A percentile compares a stretch with the other conserved stretches of the same genome.
Evolutionary conservation across 2,797 vertebrate species (phyloP).

Genomic region (Meda fulgida): DNA sequence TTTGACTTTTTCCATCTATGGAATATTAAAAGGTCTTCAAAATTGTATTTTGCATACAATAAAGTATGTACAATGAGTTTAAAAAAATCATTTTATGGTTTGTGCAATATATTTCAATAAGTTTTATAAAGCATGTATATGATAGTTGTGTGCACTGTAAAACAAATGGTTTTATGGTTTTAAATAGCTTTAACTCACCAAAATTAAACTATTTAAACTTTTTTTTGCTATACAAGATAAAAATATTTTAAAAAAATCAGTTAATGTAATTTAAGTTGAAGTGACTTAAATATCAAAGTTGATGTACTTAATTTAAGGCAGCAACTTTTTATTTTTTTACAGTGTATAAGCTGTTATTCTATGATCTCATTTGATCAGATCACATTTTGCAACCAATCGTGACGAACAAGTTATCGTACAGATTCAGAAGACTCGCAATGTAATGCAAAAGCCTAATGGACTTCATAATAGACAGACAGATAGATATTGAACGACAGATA

Average conservation of each 20-base stretch:
- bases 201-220: too few species aligned
- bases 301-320: too few species aligned
- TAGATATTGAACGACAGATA: too few species aligned
- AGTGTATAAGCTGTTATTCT: too few species aligned
- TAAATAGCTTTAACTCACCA: too few species aligned
- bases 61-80: not conserved
- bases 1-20: not conserved
- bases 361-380: not conserved
- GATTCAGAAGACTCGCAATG: not conserved
- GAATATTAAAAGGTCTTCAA: not conserved
- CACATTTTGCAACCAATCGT: not conserved
- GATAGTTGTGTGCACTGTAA: not conserved
- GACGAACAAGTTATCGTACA: too few species aligned
- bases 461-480: not conserved
- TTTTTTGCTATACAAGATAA: too few species aligned
- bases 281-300: too few species aligned
- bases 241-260: too few species aligned
- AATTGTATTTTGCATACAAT: not conserved
- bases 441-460: not conserved
- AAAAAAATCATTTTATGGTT: not conserved
- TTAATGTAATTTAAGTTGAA: too few species aligned
- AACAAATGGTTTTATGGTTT: too few species aligned
- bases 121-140: not conserved
- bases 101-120: not conserved
- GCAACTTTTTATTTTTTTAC: too few species aligned